Conservation (phyloP, 2,113 vertebrate species). For the Charina bottae region DNA sequence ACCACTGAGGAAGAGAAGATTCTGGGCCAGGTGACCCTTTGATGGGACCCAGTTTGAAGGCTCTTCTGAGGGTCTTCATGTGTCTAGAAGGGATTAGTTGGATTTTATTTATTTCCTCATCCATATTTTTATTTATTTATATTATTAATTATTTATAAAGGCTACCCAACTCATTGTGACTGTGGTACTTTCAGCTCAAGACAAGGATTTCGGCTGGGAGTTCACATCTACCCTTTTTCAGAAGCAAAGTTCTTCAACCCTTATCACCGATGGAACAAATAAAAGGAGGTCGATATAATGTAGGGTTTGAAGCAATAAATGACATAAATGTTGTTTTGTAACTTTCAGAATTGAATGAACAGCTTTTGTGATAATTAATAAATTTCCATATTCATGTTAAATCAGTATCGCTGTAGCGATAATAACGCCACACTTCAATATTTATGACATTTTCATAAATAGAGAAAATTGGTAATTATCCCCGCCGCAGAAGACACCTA, state of each 20-base stretch:
- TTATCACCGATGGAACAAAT: background rate
- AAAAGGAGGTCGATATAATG: slow-evolving; percentile 1
- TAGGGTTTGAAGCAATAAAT: background rate
- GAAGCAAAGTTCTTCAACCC: background rate
- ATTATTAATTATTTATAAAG: background rate
- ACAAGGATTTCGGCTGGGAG: too few species aligned
- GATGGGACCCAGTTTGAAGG: background rate
- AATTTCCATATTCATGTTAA: slow-evolving; percentile 34
- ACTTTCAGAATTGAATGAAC: slow-evolving; percentile 33
- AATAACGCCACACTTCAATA: slow-evolving; percentile 30
- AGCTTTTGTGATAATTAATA: slow-evolving; percentile 33
- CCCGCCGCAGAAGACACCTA: background rate
- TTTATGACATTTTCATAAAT: slow-evolving; percentile 42
- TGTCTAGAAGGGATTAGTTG: background rate
- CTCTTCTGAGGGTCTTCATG: background rate
- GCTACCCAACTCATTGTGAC: background rate
- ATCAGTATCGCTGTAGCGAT: slow-evolving; percentile 26
- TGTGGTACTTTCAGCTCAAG: background rate
- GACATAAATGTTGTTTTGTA: background rate
- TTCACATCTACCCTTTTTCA: background rate
- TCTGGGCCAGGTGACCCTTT: background rate
- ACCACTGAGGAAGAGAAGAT: background rate
- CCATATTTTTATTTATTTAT: background rate
- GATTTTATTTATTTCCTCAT: background rate
- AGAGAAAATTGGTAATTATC: slow-evolving; percentile 35